phyloP scores from a whole-genome alignment of 2,113 vertebrate species.

The Clinocottus analis region DNA sequence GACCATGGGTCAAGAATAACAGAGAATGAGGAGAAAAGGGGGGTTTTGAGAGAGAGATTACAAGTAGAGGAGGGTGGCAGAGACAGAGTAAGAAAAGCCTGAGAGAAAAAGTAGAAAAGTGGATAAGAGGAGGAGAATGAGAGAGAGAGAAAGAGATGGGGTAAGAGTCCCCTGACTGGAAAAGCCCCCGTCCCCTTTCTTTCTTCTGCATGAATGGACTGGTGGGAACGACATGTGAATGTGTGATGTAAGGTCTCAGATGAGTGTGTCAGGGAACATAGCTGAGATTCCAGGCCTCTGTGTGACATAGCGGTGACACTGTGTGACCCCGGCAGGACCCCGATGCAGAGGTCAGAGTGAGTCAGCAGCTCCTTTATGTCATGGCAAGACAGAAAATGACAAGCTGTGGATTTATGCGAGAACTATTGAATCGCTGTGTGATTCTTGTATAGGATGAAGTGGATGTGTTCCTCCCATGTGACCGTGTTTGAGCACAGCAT shows the following conservation, averaged over 20 bases:
- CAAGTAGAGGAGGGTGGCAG: slow-evolving; percentile 21
- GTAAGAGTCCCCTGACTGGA: slow-evolving; percentile 23
- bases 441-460: not conserved
- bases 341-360: slow-evolving; percentile 10
- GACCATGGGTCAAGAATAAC: slow-evolving; percentile 45
- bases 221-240: slow-evolving; percentile 58
- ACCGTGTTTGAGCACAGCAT: slow-evolving; percentile 4
- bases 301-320: slow-evolving; percentile 55
- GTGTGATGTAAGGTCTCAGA: slow-evolving; percentile 53
- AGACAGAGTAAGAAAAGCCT: slow-evolving; percentile 5
- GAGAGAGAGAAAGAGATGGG: slow-evolving; percentile 10
- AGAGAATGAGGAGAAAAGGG: not conserved
- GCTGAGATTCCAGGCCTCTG: slow-evolving; percentile 50
- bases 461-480: not conserved
- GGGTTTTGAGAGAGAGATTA: slow-evolving; percentile 30
- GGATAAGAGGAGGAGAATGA: not conserved
- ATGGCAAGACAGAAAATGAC: not conserved
- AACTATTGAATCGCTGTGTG: not conserved
- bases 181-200: slow-evolving; percentile 27
- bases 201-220: slow-evolving; percentile 45
- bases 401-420: not conserved
- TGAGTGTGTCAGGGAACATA: slow-evolving; percentile 53
- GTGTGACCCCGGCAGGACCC: slow-evolving; percentile 44
- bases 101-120: slow-evolving; percentile 13
- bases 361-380: slow-evolving; percentile 9